phyloP scores from a whole-genome alignment of 1,140 invertebrate species.

The Anadara kagoshimensis region DNA sequence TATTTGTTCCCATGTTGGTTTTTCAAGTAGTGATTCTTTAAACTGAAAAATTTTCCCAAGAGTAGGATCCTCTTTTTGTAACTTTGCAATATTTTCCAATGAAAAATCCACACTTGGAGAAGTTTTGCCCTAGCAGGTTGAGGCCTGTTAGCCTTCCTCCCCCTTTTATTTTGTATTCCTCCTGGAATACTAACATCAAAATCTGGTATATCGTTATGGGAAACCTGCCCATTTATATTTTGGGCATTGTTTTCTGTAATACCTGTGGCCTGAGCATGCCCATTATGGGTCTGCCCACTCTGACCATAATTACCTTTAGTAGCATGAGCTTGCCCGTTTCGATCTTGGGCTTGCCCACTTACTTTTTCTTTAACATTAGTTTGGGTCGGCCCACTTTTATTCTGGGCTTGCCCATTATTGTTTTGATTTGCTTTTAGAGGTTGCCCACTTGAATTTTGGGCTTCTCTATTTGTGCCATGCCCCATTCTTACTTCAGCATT shows the following conservation, averaged over 20 bases:
- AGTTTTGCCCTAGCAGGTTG: neutral
- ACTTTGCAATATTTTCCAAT: neutral
- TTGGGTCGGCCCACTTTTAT: neutral
- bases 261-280: neutral
- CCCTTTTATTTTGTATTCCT: slow-evolving; percentile 1
- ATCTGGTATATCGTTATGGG: neutral
- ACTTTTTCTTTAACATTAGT: slow-evolving; percentile 8
- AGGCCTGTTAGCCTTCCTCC: slow-evolving; percentile 12
- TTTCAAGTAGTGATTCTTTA: slow-evolving; percentile 1
- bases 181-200: neutral
- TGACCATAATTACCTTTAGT: neutral
- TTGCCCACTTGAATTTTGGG: neutral
- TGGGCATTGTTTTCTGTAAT: too few species aligned
- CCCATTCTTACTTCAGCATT: too few species aligned
- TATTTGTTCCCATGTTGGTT: neutral
- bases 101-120: neutral
- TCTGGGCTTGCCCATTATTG: neutral
- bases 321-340: neutral
- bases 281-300: neutral
- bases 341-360: neutral
- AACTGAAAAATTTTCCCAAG: slow-evolving; percentile 5
- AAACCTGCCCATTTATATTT: too few species aligned
- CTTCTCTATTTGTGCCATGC: too few species aligned
- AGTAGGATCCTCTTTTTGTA: neutral
- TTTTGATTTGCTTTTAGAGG: neutral